Base-by-base conservation (phyloP, 2,888 invertebrate species). In the Prionchulus punctatus region DNA sequence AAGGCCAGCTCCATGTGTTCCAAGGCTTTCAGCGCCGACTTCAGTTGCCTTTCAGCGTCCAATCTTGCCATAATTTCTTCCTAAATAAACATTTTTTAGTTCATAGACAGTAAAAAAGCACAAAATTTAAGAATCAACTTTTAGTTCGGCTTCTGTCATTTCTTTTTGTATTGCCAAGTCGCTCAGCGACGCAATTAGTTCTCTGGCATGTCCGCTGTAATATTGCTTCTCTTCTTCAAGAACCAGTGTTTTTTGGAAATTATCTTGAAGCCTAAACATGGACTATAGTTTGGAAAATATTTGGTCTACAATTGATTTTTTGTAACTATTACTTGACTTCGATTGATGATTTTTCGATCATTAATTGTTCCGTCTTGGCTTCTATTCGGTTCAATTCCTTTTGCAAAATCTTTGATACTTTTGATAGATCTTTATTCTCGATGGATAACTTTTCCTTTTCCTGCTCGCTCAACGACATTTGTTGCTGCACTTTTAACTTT, bases 41-140 rank as follows among this genome's bases (percentile, higher is more conserved):
- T 62, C 48, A 73, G 62, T 50, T 68, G 61, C 57, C 64, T 64
- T 61, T 75, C 75, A 1, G 75, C 74, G 27, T 70, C 69, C 50
- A 74, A 62, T 53, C 75, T 61, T 1, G 75, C 75, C 61, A 70
- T 65, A 50, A 75, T 68, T 61, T 75, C 75, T 58, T 73, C 74
- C 72, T 72, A 58, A 4, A 57, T 43, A 12, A 49, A 23, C 23
- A 25, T n/a, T 49, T 23, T 49, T 49, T 3, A 25, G 15, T 49
- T 7, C 26, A 7, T 3, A n/a, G 27, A 23, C 3, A 49, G 2
- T 26, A 27, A n/a, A 27, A 49, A 23, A 23, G 27, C 2, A 49
- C 3, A 49, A 23, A 27, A n/a, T 43, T 30, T 31, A n/a, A n/a
- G n/a, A n/a, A 51, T 59, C 56, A 60, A 72, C 72, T 65, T 69